phyloP scores from a whole-genome alignment of 1,140 invertebrate species.

The Lysiphlebus fabarum region DNA sequence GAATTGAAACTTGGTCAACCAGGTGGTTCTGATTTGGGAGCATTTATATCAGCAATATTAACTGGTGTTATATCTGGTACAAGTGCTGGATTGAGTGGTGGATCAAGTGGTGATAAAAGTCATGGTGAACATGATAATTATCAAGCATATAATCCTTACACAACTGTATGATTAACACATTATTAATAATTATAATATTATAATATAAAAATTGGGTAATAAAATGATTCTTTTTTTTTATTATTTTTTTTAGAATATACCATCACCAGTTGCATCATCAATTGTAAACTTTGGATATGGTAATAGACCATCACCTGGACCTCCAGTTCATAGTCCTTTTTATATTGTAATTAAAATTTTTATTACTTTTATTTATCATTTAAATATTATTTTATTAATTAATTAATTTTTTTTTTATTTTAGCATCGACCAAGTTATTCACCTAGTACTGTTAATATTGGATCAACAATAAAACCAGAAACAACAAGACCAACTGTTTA shows the following conservation, averaged over 20 bases:
- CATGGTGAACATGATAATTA: not conserved
- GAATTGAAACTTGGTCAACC: conserved; percentile 32
- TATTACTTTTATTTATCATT: not conserved
- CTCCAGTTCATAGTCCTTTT: conserved; percentile 12
- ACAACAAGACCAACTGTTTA: not conserved
- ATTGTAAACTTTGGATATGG: conserved; percentile 9
- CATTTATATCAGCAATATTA: conserved; percentile 41
- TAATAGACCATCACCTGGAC: conserved; percentile 13
- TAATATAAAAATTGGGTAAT: not conserved
- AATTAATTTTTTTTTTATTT: conserved; percentile 9
- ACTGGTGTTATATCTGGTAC: conserved; percentile 43
- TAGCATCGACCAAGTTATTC: conserved; percentile 7
- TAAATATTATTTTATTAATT: conserved; percentile 2
- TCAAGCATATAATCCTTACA: conserved; percentile 12
- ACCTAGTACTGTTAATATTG: conserved; percentile 18
- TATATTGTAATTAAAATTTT: not conserved
- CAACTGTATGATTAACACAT: conserved; percentile 4
- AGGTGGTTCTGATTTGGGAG: conserved; percentile 39
- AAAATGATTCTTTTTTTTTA: conserved; percentile 1
- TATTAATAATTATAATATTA: not conserved
- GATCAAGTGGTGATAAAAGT: not conserved
- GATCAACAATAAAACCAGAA: conserved; percentile 15
- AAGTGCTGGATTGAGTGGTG: conserved; percentile 39
- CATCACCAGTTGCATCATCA: conserved; percentile 3
- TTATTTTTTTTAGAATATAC: not conserved